Evolutionary conservation across 2,888 invertebrate species (phyloP).

Genomic region (Latheticus oryzae): DNA sequence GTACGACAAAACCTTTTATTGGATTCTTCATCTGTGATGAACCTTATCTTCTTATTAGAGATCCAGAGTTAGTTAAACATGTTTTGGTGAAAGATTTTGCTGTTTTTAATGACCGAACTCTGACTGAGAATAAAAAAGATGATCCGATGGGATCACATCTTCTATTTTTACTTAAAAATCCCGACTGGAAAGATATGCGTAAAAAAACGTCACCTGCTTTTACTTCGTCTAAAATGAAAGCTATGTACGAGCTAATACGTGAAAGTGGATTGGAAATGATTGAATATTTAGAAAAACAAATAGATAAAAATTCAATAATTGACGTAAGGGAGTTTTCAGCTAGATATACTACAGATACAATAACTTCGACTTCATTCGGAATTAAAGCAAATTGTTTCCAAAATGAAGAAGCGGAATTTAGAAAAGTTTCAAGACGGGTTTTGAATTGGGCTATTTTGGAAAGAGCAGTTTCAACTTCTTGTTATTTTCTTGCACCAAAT

Average conservation of each 20-base stretch:
- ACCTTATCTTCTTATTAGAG: conserved; percentile 63
- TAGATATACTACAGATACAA: conserved; percentile 44
- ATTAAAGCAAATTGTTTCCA: conserved; percentile 47
- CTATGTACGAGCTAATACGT: conserved; percentile 65
- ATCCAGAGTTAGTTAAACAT: conserved; percentile 64
- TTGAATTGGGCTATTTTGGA: conserved; percentile 38
- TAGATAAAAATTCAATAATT: conserved; percentile 9
- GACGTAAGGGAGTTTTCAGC: conserved; percentile 43
- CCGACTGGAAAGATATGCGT: conserved; percentile 67
- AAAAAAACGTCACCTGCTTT: conserved; percentile 67
- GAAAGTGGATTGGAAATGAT: conserved; percentile 58
- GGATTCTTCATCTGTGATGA: conserved; percentile 66
- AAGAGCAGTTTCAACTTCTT: conserved; percentile 37
- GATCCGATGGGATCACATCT: conserved; percentile 63
- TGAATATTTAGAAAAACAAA: conserved; percentile 16
- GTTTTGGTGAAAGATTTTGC: conserved; percentile 65
- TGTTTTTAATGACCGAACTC: conserved; percentile 64
- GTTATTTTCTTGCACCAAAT: conserved; percentile 44
- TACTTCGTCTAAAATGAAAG: conserved; percentile 67
- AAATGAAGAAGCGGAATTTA: conserved; percentile 45
- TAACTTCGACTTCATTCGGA: conserved; percentile 47
- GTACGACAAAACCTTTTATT: conserved; percentile 54
- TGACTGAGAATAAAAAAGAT: conserved; percentile 61
- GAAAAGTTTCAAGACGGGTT: conserved; percentile 35
- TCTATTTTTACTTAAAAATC: conserved; percentile 63